Base-by-base conservation (phyloP, 2,797 vertebrate genomes). In the Antennarius maculatus region DNA sequence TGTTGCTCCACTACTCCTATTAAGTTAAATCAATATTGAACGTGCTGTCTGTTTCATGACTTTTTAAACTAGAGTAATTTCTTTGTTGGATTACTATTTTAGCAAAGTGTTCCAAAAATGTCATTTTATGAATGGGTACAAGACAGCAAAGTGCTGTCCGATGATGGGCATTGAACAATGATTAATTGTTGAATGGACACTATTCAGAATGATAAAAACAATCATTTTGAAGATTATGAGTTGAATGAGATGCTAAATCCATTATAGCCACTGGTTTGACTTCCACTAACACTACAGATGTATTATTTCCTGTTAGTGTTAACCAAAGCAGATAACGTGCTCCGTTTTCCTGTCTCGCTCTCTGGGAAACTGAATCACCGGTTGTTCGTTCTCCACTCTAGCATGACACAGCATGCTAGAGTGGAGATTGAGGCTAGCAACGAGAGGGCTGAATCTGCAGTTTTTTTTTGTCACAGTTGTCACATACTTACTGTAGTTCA, bases 381-480 rank as follows among this genome's bases (percentile, higher is more conserved):
- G 12, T 14, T 18, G 16, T 60, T 76, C 62, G 53, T 69, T 18
- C 56, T 69, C 59, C 54, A 7, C 41, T 66, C 13, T 52, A 79
- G 54, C 83, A 58, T 91, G 84, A 90, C 80, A 70, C 67, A 84
- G 81, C 87, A 83, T 31, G 51, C 6, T 18, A 61, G 29, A 34
- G 64, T 67, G n/a, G 39, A 27, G 11, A 54, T 4, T 41, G 50
- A 16, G 3, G 54, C 12, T 48, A 34, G 4, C 31, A 66, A 53
- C 61, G 66, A 1, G 2, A 72, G 68, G 53, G 74, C 71, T 75
- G 77, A 87, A 73, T 76, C 50, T 65, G 86, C 76, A 79, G 12
- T 23, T 23, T 23, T 14, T 67, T 79, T 79, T 69, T 57, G 64
- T 28, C 54, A 12, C 34, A 8, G 60, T 66, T 27, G 34, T 65